Conservation (phyloP, 2,888 invertebrate species). For the Endomychus coccineus region DNA sequence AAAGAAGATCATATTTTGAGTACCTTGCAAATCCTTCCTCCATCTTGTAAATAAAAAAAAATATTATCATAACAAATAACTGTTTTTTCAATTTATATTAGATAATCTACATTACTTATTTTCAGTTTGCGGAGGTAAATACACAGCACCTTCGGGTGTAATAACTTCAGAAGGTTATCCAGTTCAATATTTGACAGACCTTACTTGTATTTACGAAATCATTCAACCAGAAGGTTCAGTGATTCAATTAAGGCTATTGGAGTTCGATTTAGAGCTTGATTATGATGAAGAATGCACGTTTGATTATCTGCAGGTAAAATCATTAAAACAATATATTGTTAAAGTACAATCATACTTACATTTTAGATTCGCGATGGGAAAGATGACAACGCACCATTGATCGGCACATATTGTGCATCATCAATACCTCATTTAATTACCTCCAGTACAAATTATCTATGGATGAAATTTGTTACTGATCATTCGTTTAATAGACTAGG, state of each 20-base stretch:
- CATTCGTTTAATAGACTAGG: too few species aligned
- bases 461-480: too few species aligned
- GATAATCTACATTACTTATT: too few species aligned
- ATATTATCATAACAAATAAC: too few species aligned
- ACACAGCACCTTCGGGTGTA: constrained; percentile 52
- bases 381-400: constrained; percentile 52
- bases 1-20: too few species aligned
- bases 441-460: too few species aligned
- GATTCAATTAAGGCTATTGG: constrained; percentile 57
- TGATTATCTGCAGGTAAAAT: constrained; percentile 42
- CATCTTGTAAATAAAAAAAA: too few species aligned
- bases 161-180: constrained; percentile 74
- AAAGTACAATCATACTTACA: constrained; percentile 10
- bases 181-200: constrained; percentile 51
- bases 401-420: constrained; percentile 68
- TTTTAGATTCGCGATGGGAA: constrained; percentile 65
- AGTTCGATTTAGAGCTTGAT: constrained; percentile 60
- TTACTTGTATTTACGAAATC: constrained; percentile 63
- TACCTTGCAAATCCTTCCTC: too few species aligned
- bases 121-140: constrained; percentile 58
- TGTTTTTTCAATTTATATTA: too few species aligned
- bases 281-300: constrained; percentile 43
- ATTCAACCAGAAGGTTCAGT: constrained; percentile 55
- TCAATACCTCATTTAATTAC: too few species aligned
- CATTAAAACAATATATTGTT: too few species aligned